These are phyloP conservation scores for Eilema depressum DNA, from an alignment of 2,888 invertebrate genomes.

Conservation along the genomic window DNA sequence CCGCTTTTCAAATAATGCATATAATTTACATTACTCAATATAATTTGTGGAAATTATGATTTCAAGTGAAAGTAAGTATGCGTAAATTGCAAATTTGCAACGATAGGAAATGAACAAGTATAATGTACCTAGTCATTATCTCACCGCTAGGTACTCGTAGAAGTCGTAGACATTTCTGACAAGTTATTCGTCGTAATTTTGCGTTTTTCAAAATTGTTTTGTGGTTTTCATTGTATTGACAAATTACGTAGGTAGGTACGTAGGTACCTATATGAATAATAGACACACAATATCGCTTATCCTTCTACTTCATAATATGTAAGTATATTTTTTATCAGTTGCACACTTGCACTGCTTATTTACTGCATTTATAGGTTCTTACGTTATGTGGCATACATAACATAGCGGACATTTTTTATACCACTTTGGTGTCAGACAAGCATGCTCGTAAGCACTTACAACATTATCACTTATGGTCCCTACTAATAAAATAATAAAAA, in stretches of 20 bases:
- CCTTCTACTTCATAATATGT: too few species aligned
- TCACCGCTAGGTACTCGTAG: background rate
- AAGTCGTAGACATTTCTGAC: background rate
- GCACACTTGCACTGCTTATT: too few species aligned
- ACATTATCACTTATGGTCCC: too few species aligned
- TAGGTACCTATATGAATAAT: too few species aligned
- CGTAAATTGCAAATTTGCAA: constrained; percentile 8
- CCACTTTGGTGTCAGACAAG: too few species aligned
- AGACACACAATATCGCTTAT: too few species aligned
- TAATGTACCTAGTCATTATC: background rate
- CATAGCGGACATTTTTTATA: too few species aligned
- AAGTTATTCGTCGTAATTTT: background rate
- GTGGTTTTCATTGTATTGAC: background rate
- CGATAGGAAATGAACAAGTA: constrained; percentile 36
- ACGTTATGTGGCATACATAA: too few species aligned
- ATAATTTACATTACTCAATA: constrained; percentile 14
- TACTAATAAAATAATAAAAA: too few species aligned
- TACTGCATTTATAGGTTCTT: too few species aligned
- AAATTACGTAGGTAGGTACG: background rate
- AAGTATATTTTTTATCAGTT: too few species aligned
- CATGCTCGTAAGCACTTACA: too few species aligned
- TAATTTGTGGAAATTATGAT: background rate
- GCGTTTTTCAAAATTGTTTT: background rate
- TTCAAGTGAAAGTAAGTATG: constrained; percentile 4
- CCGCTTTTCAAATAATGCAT: background rate